Evolutionary conservation across 2,888 invertebrate species (phyloP), one percentile per base, ranked within the genome.

Genomic region (Mythimna ferrago): DNA sequence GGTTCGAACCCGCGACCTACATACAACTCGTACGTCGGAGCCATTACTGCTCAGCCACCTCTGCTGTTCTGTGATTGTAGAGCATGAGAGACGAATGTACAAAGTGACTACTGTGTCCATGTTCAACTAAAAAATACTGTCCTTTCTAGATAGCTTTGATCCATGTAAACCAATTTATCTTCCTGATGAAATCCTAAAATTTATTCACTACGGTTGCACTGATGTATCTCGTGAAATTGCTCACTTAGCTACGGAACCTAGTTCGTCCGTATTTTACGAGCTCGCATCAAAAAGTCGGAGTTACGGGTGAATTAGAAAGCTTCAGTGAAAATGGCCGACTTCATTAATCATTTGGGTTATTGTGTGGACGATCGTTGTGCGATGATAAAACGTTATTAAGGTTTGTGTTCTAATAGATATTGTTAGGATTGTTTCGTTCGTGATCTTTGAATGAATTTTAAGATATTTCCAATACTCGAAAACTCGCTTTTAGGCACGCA

Each of bases 341-440:
- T 83, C 87, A 89, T 88, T 89, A 86, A 88, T 89, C 89, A 89
- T 84, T 53, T 68, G 64, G 56, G 11, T 63, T 71, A 76, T 85
- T 78, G 61, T 71, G 75, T 51, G 66, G 48, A 78, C 74, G 84
- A 84, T 77, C 53, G 26, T 71, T 57, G 60, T 32, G 68, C 71
- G 79, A 76, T 64, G 32, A 26, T 64, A 54, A 64, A 79, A 62
- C 64, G 71, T 64, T 71, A 51, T 71, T 80, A 14, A 11, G 21
- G 19, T 65, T 57, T 6, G 2, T 26, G n/a, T 19, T 62, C n/a
- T 53, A 19, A 64, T 57, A 56, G 19, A 64, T 57, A 56, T 70
- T 64, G 44, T 32, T 56, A 56, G 9, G 26, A 62, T 56, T 62
- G 41, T 32, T 48, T 61, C 53, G 21, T 48, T 61, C 53, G 21